Evolutionary conservation across 2,113 vertebrate genomes (phyloP), one percentile per base, ranked within the genome.

Genomic region (Entelurus aequoreus): DNA sequence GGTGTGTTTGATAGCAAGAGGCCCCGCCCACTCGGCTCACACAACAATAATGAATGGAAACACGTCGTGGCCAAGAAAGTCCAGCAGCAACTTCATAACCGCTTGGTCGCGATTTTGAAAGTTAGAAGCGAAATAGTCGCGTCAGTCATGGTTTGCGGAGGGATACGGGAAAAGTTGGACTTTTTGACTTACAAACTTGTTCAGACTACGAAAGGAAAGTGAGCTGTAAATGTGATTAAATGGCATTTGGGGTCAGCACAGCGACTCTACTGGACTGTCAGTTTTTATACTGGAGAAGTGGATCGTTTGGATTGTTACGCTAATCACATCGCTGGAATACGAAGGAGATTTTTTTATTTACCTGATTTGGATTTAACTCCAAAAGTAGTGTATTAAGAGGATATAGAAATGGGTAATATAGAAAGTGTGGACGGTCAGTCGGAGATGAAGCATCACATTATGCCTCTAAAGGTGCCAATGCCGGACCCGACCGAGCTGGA

Each of bases 401-500:
- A 28, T 28, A 55, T 9, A 65, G 78, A 83, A 76, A 96, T 97
- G 95, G 95, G 95, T 69, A 98, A 98, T 84, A 89, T 93, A 81
- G 95, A 96, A 76, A 96, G 95, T 76, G 87, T 91, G 82, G 95
- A 95, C 63, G 93, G 91, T 21, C 85, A 90, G 63, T 86, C 90
- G 58, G 93, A 93, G 68, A 88, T 92, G 82, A 90, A 91, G 74
- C 88, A 91, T 80, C 90, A 91, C 58, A 88, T 90, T 63, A 87
- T 94, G 88, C 90, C 94, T 13, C 88, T 95, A 48, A 97, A 95
- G 86, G 93, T 94, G 73, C 94, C 95, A 64, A 98, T 98, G 94
- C 95, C 95, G n/a, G 95, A 97, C 69, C 91, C 92, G 65, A 92
- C 91, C 54, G 95, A 96, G 83, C 87, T 98, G 86, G 95, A 98